phyloP scores from a whole-genome alignment of 1,140 invertebrate genomes.

The Daktulosphaira vitifoliae region DNA sequence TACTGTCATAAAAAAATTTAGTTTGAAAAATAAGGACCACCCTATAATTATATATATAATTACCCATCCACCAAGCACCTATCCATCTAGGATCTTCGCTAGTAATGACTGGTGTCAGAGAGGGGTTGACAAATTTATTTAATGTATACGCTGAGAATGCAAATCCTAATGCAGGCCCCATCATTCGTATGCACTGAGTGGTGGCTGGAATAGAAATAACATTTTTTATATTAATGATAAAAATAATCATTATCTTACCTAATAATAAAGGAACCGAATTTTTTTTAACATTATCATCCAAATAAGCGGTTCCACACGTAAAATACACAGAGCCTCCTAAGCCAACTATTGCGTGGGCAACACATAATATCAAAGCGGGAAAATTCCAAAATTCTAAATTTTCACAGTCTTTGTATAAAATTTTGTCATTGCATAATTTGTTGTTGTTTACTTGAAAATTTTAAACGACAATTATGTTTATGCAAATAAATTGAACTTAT shows the following conservation, averaged over 20 bases:
- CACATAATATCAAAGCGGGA: slow-evolving; percentile 34
- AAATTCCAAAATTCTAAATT: slow-evolving; percentile 11
- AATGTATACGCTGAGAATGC: slow-evolving; percentile 56
- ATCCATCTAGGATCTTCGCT: slow-evolving; percentile 63
- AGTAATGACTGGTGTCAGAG: slow-evolving; percentile 57
- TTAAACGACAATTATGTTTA: too few species aligned
- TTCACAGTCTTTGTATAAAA: neutral
- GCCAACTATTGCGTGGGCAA: slow-evolving; percentile 37
- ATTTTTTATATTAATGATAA: neutral
- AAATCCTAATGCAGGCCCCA: slow-evolving; percentile 64
- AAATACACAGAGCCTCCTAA: slow-evolving; percentile 39
- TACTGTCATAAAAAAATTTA: too few species aligned
- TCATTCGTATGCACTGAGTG: slow-evolving; percentile 59
- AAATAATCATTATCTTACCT: slow-evolving; percentile 38
- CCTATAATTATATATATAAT: too few species aligned
- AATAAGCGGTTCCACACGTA: slow-evolving; percentile 40
- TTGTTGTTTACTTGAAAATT: neutral
- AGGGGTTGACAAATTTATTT: slow-evolving; percentile 59
- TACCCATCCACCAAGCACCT: slow-evolving; percentile 70
- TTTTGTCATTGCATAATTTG: neutral
- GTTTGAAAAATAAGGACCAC: too few species aligned
- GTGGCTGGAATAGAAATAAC: slow-evolving; percentile 46
- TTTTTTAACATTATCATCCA: slow-evolving; percentile 41
- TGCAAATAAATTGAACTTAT: too few species aligned
- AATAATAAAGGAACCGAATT: slow-evolving; percentile 38